Percentiles rank a stretch among this genome's conserved stretches.
Conservation (phyloP, 1,140 invertebrate species). For the Drosophila mojavensis region DNA sequence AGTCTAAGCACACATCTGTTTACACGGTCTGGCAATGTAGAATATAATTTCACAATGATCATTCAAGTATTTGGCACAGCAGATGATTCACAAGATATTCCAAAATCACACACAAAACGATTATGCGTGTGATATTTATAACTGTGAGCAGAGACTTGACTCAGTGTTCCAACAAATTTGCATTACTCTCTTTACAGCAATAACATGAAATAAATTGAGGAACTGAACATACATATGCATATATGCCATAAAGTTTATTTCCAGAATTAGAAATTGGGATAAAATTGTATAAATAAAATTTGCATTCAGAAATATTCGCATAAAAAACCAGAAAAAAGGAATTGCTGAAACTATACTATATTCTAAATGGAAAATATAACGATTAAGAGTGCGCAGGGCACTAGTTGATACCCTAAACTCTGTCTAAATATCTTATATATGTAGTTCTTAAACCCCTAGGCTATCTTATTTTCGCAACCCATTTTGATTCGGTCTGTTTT, state of each 20-base stretch:
- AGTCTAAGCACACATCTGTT: conserved; percentile 17
- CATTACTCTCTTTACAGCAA: conserved; percentile 2
- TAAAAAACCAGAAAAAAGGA: neutral
- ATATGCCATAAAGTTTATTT: conserved; percentile 9
- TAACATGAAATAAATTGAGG: neutral
- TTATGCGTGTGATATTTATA: conserved; percentile 40
- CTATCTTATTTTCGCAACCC: neutral
- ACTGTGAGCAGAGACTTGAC: conserved; percentile 14
- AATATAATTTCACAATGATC: conserved; percentile 18
- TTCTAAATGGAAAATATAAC: no score
- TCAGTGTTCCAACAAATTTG: conserved; percentile 14
- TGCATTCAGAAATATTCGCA: no score
- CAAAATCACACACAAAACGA: conserved; percentile 33
- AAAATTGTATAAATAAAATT: no score
- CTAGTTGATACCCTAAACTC: no score
- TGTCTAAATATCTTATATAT: no score
- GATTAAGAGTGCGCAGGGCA: no score
- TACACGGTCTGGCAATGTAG: neutral
- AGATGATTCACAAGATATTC: conserved; percentile 60
- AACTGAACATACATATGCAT: conserved; percentile 4
- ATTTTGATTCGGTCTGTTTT: conserved; percentile 45
- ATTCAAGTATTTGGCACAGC: conserved; percentile 28
- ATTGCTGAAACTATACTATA: neutral
- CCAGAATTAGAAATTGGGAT: neutral
- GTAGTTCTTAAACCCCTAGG: no score